Evolutionary conservation across 2,888 invertebrate genomes (phyloP).

Genomic region (Metacarcinus magister): DNA sequence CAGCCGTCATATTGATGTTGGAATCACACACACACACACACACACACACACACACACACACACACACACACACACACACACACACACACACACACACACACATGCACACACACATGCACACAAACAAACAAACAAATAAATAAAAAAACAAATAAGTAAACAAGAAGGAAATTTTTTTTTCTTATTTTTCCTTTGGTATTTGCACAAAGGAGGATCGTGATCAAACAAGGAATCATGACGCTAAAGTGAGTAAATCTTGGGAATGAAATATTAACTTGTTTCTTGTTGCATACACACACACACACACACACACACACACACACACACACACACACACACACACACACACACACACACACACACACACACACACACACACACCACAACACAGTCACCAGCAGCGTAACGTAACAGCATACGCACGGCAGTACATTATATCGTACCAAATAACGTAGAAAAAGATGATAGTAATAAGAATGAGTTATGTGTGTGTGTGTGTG

Average conservation of each 20-base stretch:
- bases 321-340: conserved; percentile 52
- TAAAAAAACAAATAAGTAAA: not conserved
- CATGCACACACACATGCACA: not conserved
- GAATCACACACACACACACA: not conserved
- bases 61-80: conserved; percentile 35
- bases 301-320: conserved; percentile 52
- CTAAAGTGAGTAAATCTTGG: not conserved
- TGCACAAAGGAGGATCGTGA: not conserved
- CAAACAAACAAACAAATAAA: conserved; percentile 20
- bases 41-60: conserved; percentile 7
- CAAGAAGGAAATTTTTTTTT: not conserved
- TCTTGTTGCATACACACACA: not conserved
- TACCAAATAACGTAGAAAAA: not conserved
- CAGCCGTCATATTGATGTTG: not conserved
- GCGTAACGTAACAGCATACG: not conserved
- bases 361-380: not conserved
- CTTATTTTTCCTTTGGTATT: not conserved
- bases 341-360: conserved; percentile 44
- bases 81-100: no score
- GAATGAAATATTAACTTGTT: not conserved
- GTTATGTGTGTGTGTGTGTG: not conserved
- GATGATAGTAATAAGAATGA: not conserved
- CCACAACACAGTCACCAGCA: not conserved
- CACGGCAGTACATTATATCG: not conserved
- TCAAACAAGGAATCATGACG: not conserved